These are phyloP conservation scores for Nasonia vitripennis DNA, from an alignment of 1,140 invertebrate species.

Conservation along the genomic window DNA sequence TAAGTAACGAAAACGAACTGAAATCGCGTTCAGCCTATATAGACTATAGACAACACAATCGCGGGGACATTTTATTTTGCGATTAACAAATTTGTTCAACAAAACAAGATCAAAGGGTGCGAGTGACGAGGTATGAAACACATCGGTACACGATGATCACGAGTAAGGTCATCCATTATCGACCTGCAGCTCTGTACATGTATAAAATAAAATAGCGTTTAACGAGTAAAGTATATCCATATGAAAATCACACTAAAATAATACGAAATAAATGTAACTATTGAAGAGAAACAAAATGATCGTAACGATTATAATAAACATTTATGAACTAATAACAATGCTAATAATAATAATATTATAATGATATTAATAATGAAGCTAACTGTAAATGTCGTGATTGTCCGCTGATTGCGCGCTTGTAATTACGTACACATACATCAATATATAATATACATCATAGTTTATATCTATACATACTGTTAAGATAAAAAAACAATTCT, in stretches of 20 bases:
- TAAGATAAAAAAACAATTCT: slow-evolving; percentile 15
- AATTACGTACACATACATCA: slow-evolving; percentile 35
- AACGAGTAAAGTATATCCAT: neutral
- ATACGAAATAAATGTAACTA: neutral
- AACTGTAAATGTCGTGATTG: slow-evolving; percentile 27
- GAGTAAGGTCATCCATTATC: neutral
- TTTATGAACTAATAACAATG: slow-evolving; percentile 1
- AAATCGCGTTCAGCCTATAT: neutral
- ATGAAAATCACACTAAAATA: neutral
- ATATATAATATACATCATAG: neutral
- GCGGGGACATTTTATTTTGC: neutral
- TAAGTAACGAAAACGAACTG: neutral
- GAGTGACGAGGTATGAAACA: neutral
- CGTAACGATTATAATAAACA: neutral
- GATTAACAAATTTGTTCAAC: neutral
- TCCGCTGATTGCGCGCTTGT: slow-evolving; percentile 29
- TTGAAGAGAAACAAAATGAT: neutral
- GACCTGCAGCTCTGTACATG: slow-evolving; percentile 3
- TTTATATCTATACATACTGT: slow-evolving; percentile 4
- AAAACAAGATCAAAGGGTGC: neutral
- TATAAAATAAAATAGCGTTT: neutral
- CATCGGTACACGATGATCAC: neutral
- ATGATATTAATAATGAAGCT: neutral
- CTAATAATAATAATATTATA: neutral
- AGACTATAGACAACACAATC: neutral